phyloP scores from a whole-genome alignment of 2,797 vertebrate species.

The Sitta carolinensis region DNA sequence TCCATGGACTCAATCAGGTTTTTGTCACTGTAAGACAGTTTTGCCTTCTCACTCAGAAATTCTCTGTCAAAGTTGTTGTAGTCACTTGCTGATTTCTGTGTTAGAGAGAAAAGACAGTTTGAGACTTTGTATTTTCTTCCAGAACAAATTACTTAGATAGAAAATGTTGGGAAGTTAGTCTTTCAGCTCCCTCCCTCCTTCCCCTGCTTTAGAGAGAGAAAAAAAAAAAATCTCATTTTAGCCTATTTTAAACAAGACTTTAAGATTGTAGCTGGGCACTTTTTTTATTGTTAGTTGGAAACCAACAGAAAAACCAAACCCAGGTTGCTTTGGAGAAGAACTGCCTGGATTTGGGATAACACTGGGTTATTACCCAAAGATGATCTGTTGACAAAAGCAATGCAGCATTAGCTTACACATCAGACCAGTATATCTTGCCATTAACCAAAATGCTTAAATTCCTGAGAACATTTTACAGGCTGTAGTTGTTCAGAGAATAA shows the following conservation, averaged over 20 bases:
- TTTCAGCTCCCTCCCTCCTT: not conserved
- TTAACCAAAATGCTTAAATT: not conserved
- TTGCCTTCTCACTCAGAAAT: slow-evolving; percentile 94
- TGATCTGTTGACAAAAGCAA: not conserved
- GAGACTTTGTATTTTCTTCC: not conserved
- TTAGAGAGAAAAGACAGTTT: not conserved
- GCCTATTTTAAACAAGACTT: not conserved
- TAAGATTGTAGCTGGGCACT: not conserved
- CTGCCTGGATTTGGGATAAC: not conserved
- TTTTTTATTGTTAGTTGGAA: not conserved
- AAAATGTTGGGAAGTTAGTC: not conserved
- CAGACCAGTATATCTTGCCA: not conserved
- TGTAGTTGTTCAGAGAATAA: not conserved
- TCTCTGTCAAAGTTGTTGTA: slow-evolving; percentile 97
- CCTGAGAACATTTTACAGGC: not conserved
- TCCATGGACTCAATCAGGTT: slow-evolving; percentile 98
- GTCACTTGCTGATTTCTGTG: slow-evolving; percentile 90
- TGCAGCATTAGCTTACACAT: not conserved
- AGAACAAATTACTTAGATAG: not conserved
- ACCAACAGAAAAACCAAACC: not conserved
- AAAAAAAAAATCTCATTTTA: not conserved
- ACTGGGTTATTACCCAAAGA: not conserved
- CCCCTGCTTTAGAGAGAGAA: not conserved
- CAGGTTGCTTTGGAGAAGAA: not conserved
- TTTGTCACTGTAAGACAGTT: slow-evolving; percentile 90